A percentile compares a stretch with the other conserved stretches of the same genome.
Conservation (phyloP, 2,888 invertebrate genomes). For the Smittia aterrima region DNA sequence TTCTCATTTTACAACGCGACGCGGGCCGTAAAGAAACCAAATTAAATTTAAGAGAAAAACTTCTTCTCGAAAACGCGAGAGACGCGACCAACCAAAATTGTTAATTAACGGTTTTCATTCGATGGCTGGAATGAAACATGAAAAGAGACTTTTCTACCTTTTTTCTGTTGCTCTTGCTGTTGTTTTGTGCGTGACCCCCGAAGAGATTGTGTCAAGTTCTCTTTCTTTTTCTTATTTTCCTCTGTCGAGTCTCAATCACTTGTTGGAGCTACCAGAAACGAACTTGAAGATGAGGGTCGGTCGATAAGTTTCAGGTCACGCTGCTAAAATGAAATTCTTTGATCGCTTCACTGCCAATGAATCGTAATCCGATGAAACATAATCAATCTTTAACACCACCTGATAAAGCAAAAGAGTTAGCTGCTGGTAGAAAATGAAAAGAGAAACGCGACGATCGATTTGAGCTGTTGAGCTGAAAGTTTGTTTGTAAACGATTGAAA, state of each 20-base stretch:
- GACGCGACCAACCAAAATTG: background rate
- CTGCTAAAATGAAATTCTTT: constrained; percentile 19
- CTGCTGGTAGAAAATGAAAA: background rate
- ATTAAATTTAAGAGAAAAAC: background rate
- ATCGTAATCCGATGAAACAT: background rate
- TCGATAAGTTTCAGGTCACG: background rate
- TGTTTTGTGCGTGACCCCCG: constrained; percentile 33
- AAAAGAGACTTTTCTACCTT: background rate
- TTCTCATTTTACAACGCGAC: background rate
- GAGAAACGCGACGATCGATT: constrained; percentile 10
- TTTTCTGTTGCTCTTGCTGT: background rate
- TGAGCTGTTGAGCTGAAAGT: background rate
- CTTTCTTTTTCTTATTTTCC: constrained; percentile 11
- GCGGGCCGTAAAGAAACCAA: background rate
- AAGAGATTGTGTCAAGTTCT: constrained; percentile 9
- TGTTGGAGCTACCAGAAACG: background rate
- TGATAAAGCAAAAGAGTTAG: background rate
- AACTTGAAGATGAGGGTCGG: background rate
- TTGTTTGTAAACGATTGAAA: background rate
- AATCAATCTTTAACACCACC: constrained; percentile 39
- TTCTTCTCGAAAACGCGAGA: background rate
- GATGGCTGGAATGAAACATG: background rate
- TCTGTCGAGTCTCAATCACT: background rate
- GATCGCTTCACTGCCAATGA: constrained; percentile 26
- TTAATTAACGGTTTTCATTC: constrained; percentile 17